Conservation (phyloP, 2,888 invertebrate species). For the Hirtodrosophila cameraria region DNA sequence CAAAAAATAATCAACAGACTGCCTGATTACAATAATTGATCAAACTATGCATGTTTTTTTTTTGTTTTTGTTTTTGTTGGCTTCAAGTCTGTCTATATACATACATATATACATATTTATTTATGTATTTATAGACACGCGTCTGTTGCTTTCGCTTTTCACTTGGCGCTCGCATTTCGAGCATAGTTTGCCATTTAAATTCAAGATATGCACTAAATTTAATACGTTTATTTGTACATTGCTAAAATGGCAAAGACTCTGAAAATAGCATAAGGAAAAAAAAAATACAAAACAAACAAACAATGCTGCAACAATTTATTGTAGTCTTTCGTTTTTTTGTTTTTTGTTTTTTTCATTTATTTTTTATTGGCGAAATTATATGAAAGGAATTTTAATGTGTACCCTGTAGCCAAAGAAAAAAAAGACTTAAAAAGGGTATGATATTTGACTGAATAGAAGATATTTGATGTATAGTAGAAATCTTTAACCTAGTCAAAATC, state of each 20-base stretch:
- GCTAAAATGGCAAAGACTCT: slow-evolving; percentile 52
- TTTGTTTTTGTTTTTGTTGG: slow-evolving; percentile 13
- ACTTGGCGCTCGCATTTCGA: slow-evolving; percentile 60
- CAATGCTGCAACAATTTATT: slow-evolving; percentile 37
- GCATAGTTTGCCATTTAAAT: slow-evolving; percentile 73
- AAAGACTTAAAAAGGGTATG: too few species aligned
- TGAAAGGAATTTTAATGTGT: not conserved
- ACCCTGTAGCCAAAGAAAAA: not conserved
- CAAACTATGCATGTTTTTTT: slow-evolving; percentile 43
- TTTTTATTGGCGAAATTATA: slow-evolving; percentile 39
- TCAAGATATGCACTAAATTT: slow-evolving; percentile 64
- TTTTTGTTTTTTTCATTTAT: slow-evolving; percentile 9
- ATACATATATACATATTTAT: slow-evolving; percentile 16
- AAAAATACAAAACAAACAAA: slow-evolving; percentile 21
- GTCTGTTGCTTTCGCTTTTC: slow-evolving; percentile 50
- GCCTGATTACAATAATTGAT: slow-evolving; percentile 63
- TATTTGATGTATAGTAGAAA: too few species aligned
- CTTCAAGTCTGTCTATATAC: slow-evolving; percentile 18
- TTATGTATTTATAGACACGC: slow-evolving; percentile 25
- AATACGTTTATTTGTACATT: slow-evolving; percentile 62
- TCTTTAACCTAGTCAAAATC: too few species aligned
- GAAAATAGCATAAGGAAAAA: slow-evolving; percentile 54
- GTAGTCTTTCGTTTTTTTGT: slow-evolving; percentile 5
- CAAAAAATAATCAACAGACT: slow-evolving; percentile 37
- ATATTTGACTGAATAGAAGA: too few species aligned